Percentiles rank a stretch among this genome's conserved stretches.
Conservation (phyloP, 2,113 vertebrate species). For the Sinocyclocheilus grahami region DNA sequence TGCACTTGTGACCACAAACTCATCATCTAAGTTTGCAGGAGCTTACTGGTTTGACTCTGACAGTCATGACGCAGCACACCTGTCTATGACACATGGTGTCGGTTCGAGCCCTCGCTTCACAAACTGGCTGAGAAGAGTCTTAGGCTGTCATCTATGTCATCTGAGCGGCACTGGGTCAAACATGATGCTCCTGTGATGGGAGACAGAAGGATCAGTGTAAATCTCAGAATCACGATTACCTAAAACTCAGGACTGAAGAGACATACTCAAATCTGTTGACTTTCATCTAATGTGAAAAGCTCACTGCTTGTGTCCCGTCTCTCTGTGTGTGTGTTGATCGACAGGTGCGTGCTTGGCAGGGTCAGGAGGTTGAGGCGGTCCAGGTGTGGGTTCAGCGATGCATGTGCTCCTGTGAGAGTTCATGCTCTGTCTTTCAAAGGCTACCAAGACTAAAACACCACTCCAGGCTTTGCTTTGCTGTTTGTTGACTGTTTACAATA, state of each 20-base stretch:
- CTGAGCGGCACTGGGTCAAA: neutral
- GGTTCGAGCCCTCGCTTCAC: neutral
- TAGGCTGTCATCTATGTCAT: neutral
- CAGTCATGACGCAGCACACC: neutral
- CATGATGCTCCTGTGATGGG: neutral
- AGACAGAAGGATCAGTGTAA: conserved; percentile 63
- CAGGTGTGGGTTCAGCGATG: conserved; percentile 47
- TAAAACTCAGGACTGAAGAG: conserved; percentile 61
- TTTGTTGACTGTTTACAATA: conserved; percentile 3
- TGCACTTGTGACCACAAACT: neutral
- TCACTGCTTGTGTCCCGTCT: conserved; percentile 44
- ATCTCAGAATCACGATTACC: conserved; percentile 71
- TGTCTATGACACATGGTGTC: neutral
- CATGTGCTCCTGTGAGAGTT: conserved; percentile 36
- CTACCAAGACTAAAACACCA: conserved; percentile 1
- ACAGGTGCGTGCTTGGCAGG: conserved; percentile 68
- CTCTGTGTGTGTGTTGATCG: conserved; percentile 59
- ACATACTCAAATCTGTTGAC: conserved; percentile 67
- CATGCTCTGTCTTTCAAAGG: conserved; percentile 27
- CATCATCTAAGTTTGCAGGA: neutral
- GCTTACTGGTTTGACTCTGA: neutral
- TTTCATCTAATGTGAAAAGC: conserved; percentile 68
- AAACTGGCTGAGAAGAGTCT: neutral
- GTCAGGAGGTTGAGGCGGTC: conserved; percentile 35
- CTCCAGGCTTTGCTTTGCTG: neutral